Base-by-base conservation (phyloP, 2,113 vertebrate genomes). In the Hipposideros armiger region DNA sequence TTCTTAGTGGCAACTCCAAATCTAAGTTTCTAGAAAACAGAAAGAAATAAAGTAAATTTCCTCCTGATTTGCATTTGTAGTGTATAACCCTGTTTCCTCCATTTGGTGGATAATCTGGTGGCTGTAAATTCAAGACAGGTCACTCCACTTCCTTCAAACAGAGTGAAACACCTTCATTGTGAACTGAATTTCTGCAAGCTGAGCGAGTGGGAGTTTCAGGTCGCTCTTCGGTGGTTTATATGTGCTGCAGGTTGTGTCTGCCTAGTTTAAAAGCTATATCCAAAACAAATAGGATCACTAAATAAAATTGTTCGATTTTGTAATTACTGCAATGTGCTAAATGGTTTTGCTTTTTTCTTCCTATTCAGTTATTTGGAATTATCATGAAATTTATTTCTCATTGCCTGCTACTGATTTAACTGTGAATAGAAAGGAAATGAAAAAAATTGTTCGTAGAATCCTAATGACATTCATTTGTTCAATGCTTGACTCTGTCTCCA, bases 361-460 rank as follows among this genome's bases (percentile, higher is more conserved):
- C 84, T 82, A 24, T 76, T 32, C 74, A 84, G 32, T 40, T 96
- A 36, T 50, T 94, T 94, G 54, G 24, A 90, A 72, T 74, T 95
- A 36, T 84, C 95, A 95, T 96, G 30, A 95, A 52, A 87, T 97
- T 96, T 96, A 74, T 88, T 97, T 98, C 50, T 78, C 22, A 88
- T 95, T 86, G 54, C 62, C 67, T 66, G 17, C 66, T 76, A n/a
- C 52, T 85, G 81, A 90, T 87, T 96, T 81, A 91, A 88, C 60
- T 88, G 5, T 90, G 82, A 96, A 20, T 60, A 78, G 56, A 96
- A 77, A 42, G 1, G 20, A 72, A 45, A 92, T 69, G 47, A 40
- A 62, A 92, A 6, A 45, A 73, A 64, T 56, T 42, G 17, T 47
- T 64, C 40, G 72, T 32, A 60, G 73, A 56, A 42, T 60, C 28